Percentiles rank a stretch among this genome's conserved stretches.
Evolutionary conservation across 2,113 vertebrate genomes (phyloP).

Genomic region (Catagonus wagneri): DNA sequence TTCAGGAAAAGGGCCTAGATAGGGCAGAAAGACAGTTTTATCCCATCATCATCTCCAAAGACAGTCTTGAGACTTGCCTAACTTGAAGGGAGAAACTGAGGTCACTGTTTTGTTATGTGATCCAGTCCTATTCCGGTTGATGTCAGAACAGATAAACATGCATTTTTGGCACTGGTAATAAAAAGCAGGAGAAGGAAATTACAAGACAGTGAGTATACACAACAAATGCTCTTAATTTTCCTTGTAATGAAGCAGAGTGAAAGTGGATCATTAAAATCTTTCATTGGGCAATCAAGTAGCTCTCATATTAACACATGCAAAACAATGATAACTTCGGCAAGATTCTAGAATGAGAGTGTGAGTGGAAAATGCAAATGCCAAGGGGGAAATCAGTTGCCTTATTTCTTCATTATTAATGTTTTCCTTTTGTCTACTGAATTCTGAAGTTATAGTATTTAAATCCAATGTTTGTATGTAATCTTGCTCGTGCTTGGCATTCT

Average conservation of each 20-base stretch:
- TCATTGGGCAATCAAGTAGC: slow-evolving; percentile 62
- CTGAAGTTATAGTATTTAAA: slow-evolving; percentile 69
- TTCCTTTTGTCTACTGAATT: slow-evolving; percentile 72
- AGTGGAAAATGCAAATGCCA: slow-evolving; percentile 48
- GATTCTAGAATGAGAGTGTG: slow-evolving; percentile 56
- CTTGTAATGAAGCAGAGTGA: slow-evolving; percentile 61
- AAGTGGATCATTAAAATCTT: slow-evolving; percentile 64
- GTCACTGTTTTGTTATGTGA: not conserved
- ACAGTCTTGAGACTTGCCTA: not conserved
- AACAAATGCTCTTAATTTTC: slow-evolving; percentile 69
- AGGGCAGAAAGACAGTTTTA: not conserved
- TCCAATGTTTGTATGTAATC: slow-evolving; percentile 67
- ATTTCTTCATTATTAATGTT: slow-evolving; percentile 68
- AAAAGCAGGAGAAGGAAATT: slow-evolving; percentile 47
- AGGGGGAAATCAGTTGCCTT: slow-evolving; percentile 10
- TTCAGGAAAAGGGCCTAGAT: not conserved
- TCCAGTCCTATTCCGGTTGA: not conserved
- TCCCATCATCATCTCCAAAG: not conserved
- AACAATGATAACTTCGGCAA: slow-evolving; percentile 60
- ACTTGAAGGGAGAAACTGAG: not conserved
- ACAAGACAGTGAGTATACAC: not conserved
- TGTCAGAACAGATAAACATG: not conserved
- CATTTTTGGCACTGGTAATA: slow-evolving; percentile 34
- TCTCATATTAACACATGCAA: slow-evolving; percentile 63
- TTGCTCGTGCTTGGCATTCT: slow-evolving; percentile 69